Evolutionary conservation across 2,113 vertebrate species (phyloP).

Genomic region (Haplochromis burtoni): DNA sequence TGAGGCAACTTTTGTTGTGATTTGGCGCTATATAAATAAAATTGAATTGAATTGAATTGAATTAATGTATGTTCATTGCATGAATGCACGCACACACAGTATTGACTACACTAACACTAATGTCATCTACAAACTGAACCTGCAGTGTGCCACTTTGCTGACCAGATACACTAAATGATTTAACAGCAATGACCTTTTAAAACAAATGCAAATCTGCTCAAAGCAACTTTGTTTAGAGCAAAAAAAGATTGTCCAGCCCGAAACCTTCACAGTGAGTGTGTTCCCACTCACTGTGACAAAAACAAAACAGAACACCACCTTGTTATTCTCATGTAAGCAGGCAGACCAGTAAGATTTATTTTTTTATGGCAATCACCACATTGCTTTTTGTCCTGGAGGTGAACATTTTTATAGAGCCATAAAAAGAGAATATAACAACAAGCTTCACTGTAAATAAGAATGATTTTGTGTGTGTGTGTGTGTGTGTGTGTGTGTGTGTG

Average conservation of each 20-base stretch:
- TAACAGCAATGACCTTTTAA: background rate
- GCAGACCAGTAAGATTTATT: background rate
- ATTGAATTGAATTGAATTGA: no score
- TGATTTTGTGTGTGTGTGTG: background rate
- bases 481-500: background rate
- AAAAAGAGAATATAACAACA: background rate
- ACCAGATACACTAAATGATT: background rate
- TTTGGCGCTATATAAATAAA: no score
- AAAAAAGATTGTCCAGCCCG: background rate
- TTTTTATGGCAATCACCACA: background rate
- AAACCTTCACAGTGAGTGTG: background rate
- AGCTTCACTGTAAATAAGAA: background rate
- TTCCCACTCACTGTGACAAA: background rate
- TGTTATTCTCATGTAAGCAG: background rate
- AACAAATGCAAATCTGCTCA: background rate
- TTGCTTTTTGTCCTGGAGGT: background rate
- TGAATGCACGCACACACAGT: background rate
- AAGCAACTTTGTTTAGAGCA: background rate
- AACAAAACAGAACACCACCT: background rate
- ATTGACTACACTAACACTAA: background rate
- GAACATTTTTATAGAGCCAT: background rate
- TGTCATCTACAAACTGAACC: background rate
- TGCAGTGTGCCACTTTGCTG: background rate
- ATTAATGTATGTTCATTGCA: background rate
- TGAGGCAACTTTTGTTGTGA: no score